Conservation (phyloP, 2,113 vertebrate species). For the Speoplatyrhinus poulsoni region DNA sequence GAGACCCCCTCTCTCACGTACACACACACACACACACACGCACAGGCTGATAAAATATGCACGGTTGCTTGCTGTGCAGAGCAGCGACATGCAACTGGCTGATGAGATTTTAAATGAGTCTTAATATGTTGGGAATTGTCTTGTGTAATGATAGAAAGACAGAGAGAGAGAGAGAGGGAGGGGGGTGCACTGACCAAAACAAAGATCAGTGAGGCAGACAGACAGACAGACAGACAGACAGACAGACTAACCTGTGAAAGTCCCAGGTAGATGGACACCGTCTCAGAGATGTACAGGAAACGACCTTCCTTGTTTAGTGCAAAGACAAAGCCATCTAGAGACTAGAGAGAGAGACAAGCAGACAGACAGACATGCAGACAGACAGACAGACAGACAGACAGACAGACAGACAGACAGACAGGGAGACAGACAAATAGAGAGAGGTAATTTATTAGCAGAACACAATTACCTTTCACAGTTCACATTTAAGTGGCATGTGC, state of each 20-base stretch:
- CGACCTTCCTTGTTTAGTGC: background rate
- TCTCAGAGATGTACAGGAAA: background rate
- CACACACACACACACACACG: background rate
- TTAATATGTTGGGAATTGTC: no score
- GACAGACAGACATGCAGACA: background rate
- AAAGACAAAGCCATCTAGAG: background rate
- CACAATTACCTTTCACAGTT: no score
- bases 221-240: background rate
- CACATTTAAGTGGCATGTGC: no score
- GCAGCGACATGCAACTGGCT: no score
- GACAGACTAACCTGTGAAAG: background rate
- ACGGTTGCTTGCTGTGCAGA: no score
- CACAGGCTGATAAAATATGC: background rate
- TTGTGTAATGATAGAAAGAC: no score
- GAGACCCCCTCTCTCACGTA: slow-evolving; percentile 1
- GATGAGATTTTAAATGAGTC: no score
- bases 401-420: background rate
- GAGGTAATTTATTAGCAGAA: no score
- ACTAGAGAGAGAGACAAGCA: background rate
- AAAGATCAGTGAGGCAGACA: no score
- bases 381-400: background rate
- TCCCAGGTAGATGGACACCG: background rate
- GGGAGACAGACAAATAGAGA: background rate
- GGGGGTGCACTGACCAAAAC: no score
- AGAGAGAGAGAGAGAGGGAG: no score